phyloP scores from a whole-genome alignment of 2,113 vertebrate species.

The Daboia siamensis region DNA sequence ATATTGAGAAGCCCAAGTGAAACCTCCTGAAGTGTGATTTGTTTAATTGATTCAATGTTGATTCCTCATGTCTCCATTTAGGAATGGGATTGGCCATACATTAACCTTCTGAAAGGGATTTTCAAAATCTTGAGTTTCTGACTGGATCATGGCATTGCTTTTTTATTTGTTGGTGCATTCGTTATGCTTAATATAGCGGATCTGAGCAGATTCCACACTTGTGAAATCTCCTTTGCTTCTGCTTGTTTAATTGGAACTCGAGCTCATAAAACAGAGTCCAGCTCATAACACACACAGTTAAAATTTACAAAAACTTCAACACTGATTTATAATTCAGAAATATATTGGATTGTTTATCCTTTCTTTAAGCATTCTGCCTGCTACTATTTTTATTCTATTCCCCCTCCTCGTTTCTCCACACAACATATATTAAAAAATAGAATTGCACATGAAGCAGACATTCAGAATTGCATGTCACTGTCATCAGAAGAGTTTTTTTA shows the following conservation, averaged over 20 bases:
- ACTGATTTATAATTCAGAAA: neutral
- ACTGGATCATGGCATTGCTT: neutral
- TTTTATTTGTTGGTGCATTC: neutral
- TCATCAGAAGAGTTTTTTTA: conserved; percentile 2
- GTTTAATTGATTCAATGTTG: neutral
- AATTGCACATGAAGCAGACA: neutral
- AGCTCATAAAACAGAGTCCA: neutral
- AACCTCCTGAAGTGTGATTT: neutral
- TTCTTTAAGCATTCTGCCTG: neutral
- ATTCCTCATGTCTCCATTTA: neutral
- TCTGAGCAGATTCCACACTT: neutral
- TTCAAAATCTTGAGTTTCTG: neutral
- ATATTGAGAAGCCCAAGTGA: neutral
- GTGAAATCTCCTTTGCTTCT: neutral
- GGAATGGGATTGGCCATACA: neutral
- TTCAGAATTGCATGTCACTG: neutral
- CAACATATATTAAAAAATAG: neutral
- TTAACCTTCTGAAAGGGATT: neutral
- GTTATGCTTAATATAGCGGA: neutral
- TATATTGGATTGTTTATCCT: neutral
- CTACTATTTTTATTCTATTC: neutral
- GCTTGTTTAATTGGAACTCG: neutral
- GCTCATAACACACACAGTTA: neutral
- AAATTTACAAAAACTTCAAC: neutral
- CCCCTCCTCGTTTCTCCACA: neutral